Conservation (phyloP, 2,888 invertebrate genomes). For the Rambutsinella grinnellia region DNA sequence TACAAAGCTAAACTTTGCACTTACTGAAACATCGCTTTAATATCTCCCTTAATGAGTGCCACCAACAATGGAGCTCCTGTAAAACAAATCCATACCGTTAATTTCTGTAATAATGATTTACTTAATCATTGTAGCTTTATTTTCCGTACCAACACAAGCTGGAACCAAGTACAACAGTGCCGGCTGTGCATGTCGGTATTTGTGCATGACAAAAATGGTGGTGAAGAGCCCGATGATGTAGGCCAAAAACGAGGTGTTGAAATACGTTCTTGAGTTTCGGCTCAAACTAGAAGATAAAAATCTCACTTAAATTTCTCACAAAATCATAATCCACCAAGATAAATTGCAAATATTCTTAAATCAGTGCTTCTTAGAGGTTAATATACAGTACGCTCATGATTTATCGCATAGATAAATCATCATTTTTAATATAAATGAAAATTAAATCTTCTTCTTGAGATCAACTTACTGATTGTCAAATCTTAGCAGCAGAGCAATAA, state of each 20-base stretch:
- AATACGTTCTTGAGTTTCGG: constrained; percentile 86
- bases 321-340: not conserved
- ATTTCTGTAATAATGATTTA: too few relatives aligned
- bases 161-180: constrained; percentile 97
- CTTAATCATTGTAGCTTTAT: too few relatives aligned
- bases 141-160: too few relatives aligned
- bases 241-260: constrained; percentile 90
- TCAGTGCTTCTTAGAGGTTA: constrained; percentile 8
- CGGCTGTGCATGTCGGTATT: constrained; percentile 98
- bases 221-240: constrained; percentile 93
- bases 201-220: constrained; percentile 98
- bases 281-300: constrained; percentile 75
- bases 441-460: not conserved
- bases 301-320: too few relatives aligned
- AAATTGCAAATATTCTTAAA: not conserved
- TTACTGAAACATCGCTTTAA: constrained; percentile 90
- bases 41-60: constrained; percentile 90
- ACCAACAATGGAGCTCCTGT: constrained; percentile 89
- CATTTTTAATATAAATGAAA: not conserved
- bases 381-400: constrained; percentile 6
- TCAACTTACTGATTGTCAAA: constrained; percentile 81
- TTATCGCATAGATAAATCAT: too few relatives aligned
- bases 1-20: constrained; percentile 68
- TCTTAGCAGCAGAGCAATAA: constrained; percentile 94
- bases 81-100: too few relatives aligned